Conservation (phyloP, 2,888 invertebrate genomes). For the Scrobipalpa costella region DNA sequence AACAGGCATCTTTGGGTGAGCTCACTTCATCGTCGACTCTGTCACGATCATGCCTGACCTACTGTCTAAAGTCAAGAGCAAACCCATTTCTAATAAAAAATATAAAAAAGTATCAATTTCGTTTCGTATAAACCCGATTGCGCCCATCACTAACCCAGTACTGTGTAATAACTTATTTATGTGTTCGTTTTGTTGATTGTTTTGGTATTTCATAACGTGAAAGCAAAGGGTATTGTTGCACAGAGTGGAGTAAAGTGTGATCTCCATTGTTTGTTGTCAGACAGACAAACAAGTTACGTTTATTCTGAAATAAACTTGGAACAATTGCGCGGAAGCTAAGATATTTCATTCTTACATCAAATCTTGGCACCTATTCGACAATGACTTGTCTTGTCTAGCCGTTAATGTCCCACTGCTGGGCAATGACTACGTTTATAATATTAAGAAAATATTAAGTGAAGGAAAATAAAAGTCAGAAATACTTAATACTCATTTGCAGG, state of each 20-base stretch:
- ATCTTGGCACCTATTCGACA: too few species aligned
- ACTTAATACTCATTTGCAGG: too few species aligned
- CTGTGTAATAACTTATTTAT: conserved; percentile 17
- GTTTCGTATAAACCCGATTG: background rate
- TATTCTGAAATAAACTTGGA: conserved; percentile 7
- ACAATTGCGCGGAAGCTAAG: background rate
- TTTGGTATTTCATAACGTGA: conserved; percentile 37
- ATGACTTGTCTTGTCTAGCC: too few species aligned
- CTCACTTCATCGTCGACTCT: too few species aligned
- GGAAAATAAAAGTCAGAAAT: too few species aligned
- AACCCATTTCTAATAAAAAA: too few species aligned
- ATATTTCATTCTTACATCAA: background rate
- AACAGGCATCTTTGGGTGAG: too few species aligned
- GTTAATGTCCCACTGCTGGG: too few species aligned
- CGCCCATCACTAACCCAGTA: background rate
- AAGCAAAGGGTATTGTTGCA: conserved; percentile 16
- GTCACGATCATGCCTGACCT: too few species aligned
- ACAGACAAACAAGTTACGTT: conserved; percentile 1
- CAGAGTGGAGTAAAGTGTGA: conserved; percentile 10
- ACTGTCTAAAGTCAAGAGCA: too few species aligned
- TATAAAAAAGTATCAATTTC: background rate
- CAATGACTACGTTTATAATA: too few species aligned
- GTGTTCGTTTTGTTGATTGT: conserved; percentile 30
- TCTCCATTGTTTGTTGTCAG: conserved; percentile 13
- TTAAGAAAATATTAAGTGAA: too few species aligned